A percentile compares a stretch with the other conserved stretches of the same genome.
Conservation (phyloP, 2,888 invertebrate genomes). For the Eupeodes latifasciatus region DNA sequence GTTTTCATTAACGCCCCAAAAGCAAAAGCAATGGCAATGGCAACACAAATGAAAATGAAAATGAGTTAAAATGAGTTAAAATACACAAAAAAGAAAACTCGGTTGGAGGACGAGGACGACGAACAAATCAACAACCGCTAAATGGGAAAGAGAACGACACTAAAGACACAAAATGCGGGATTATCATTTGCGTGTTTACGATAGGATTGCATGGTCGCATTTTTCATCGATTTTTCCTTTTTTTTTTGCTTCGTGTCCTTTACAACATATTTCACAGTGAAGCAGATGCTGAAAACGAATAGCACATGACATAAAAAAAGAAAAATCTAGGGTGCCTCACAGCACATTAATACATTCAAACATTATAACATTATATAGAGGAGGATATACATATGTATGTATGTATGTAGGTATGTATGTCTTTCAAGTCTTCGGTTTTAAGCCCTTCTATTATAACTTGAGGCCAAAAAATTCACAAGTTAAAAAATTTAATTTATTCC, state of each 20-base stretch:
- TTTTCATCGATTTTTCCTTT: conserved; percentile 70
- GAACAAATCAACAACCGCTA: conserved; percentile 53
- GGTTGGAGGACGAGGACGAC: conserved; percentile 5
- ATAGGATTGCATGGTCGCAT: conserved; percentile 72
- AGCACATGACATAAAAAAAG: conserved; percentile 11
- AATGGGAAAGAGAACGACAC: conserved; percentile 52
- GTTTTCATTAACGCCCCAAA: conserved; percentile 41
- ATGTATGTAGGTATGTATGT: conserved; percentile 17
- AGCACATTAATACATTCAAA: conserved; percentile 8
- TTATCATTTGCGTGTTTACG: conserved; percentile 74
- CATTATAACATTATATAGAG: neutral
- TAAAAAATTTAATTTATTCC: conserved; percentile 51
- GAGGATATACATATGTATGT: neutral
- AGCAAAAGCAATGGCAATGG: neutral
- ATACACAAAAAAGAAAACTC: neutral
- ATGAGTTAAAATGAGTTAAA: conserved; percentile 11
- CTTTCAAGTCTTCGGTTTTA: conserved; percentile 33
- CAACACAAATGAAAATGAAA: conserved; percentile 5
- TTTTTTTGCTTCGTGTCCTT: conserved; percentile 42
- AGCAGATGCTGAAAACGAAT: conserved; percentile 52
- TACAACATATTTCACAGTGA: conserved; percentile 44
- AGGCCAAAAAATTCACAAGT: conserved; percentile 32
- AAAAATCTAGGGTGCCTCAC: neutral
- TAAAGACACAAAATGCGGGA: conserved; percentile 63
- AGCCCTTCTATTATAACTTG: conserved; percentile 48